Evolutionary conservation across 2,797 vertebrate genomes (phyloP).

Genomic region (Gephyroberyx darwinii): DNA sequence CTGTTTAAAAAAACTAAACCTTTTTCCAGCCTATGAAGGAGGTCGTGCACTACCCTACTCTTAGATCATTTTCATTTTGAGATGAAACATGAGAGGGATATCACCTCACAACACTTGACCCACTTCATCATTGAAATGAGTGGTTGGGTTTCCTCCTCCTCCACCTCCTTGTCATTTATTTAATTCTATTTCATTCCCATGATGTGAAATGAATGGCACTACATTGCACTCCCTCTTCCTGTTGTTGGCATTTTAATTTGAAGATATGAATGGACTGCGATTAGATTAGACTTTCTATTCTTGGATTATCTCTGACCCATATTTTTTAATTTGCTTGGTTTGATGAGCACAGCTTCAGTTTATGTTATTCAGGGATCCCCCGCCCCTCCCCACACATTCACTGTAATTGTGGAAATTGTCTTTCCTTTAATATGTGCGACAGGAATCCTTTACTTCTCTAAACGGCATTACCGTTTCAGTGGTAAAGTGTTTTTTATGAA

Average conservation of each 20-base stretch:
- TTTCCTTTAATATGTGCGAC: too few relatives aligned
- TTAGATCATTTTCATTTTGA: constrained; percentile 16
- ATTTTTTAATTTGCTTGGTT: constrained; percentile 44
- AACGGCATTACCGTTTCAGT: not conserved
- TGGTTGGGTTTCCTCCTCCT: constrained; percentile 28
- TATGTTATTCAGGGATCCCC: constrained; percentile 3
- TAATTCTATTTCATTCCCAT: constrained; percentile 35
- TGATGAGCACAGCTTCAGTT: constrained; percentile 26
- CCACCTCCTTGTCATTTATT: constrained; percentile 10
- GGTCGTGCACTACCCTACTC: not conserved
- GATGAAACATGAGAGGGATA: constrained; percentile 48
- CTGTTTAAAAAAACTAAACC: not conserved
- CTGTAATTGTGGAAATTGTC: not conserved
- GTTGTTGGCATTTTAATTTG: constrained; percentile 40
- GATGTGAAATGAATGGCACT: constrained; percentile 35
- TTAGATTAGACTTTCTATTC: constrained; percentile 38
- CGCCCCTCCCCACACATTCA: not conserved
- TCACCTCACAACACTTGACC: constrained; percentile 47
- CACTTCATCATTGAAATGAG: constrained; percentile 44
- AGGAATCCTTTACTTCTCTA: too few relatives aligned
- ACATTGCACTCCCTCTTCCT: constrained; percentile 14
- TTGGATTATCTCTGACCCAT: constrained; percentile 45
- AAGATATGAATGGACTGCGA: constrained; percentile 37
- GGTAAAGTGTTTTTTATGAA: not conserved
- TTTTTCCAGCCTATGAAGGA: constrained; percentile 6